phyloP scores from a whole-genome alignment of 2,113 vertebrate species.

The Haemorhous mexicanus region DNA sequence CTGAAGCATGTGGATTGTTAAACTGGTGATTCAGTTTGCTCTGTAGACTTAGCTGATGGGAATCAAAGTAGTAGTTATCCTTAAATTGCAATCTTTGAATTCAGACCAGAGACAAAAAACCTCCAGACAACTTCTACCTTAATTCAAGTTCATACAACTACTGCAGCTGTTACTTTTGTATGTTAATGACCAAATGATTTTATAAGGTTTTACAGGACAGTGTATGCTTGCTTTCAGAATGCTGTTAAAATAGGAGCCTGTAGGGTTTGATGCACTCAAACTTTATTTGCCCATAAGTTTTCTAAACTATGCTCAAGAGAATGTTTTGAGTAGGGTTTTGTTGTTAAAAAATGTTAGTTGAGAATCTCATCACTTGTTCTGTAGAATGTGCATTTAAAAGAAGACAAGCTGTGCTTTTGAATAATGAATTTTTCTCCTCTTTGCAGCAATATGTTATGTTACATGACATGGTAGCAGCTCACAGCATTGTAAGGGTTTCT shows the following conservation, averaged over 20 bases:
- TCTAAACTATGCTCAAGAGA: neutral
- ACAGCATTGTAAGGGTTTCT: slow-evolving; percentile 93
- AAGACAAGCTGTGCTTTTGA: neutral
- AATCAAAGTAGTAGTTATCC: neutral
- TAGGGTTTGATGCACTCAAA: neutral
- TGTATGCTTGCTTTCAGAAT: neutral
- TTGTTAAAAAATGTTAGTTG: neutral
- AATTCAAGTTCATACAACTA: neutral
- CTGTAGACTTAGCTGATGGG: neutral
- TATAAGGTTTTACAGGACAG: neutral
- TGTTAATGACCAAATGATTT: neutral
- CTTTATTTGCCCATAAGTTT: neutral
- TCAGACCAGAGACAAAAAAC: neutral
- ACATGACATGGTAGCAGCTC: slow-evolving; percentile 96
- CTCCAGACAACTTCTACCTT: neutral
- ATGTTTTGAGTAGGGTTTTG: neutral
- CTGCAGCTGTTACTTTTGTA: neutral
- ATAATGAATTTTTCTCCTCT: neutral
- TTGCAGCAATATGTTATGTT: slow-evolving; percentile 95
- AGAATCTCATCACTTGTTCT: neutral
- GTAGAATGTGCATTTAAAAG: neutral
- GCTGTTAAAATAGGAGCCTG: neutral
- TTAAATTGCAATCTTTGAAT: neutral
- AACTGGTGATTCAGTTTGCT: neutral
- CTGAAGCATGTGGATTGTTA: neutral